These are phyloP conservation scores for Gymnosoma rotundatum DNA, from an alignment of 2,888 invertebrate genomes.

Conservation along the genomic window DNA sequence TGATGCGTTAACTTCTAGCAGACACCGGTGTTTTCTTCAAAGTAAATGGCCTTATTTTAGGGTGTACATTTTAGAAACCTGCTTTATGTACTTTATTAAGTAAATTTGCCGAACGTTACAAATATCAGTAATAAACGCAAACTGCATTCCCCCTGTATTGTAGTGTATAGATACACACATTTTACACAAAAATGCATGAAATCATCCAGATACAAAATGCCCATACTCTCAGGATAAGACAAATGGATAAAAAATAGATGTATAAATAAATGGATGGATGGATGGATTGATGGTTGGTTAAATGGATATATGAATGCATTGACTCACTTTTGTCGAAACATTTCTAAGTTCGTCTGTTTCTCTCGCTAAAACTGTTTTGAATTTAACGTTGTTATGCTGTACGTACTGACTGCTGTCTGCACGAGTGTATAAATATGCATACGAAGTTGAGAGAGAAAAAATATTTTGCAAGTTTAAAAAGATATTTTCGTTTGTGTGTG, in stretches of 20 bases:
- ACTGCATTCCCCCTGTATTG: neutral
- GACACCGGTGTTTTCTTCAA: no score
- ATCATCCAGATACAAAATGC: constrained; percentile 33
- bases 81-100: no score
- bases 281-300: constrained; percentile 25
- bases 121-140: no score
- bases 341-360: constrained; percentile 13
- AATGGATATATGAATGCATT: constrained; percentile 39
- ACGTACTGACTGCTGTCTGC: neutral
- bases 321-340: constrained; percentile 31
- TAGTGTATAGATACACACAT: neutral
- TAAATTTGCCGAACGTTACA: no score
- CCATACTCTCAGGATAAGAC: constrained; percentile 40
- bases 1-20: no score
- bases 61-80: no score
- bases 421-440: neutral
- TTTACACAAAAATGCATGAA: constrained; percentile 1
- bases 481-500: neutral
- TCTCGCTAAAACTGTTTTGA: neutral
- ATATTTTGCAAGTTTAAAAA: constrained; percentile 49
- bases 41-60: no score
- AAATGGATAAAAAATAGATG: neutral
- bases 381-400: neutral
- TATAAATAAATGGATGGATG: constrained; percentile 16
- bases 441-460: neutral